These are phyloP conservation scores for Dasysyrphus albostriatus DNA, from an alignment of 2,888 invertebrate genomes.

Conservation along the genomic window DNA sequence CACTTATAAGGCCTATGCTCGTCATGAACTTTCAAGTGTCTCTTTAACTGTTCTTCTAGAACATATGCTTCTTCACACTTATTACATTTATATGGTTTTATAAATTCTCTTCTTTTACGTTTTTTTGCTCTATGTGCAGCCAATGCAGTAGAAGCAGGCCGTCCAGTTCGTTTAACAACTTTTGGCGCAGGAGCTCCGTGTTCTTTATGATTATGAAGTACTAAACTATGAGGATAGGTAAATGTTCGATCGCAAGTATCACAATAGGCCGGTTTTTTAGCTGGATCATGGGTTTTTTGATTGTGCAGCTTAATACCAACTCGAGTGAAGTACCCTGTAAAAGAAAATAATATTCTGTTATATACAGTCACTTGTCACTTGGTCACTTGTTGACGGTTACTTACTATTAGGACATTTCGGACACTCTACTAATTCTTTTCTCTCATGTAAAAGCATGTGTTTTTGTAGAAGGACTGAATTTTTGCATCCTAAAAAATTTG, in stretches of 20 bases:
- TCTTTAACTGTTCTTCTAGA: slow-evolving; percentile 38
- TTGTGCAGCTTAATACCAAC: slow-evolving; percentile 20
- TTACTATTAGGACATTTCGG: slow-evolving; percentile 26
- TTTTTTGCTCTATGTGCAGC: slow-evolving; percentile 30
- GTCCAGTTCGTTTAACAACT: not conserved
- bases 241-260: slow-evolving; percentile 34
- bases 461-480: not conserved
- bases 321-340: slow-evolving; percentile 4
- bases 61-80: slow-evolving; percentile 49
- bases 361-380: not conserved
- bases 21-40: slow-evolving; percentile 47
- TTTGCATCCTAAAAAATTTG: slow-evolving; percentile 32
- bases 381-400: not conserved
- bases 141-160: not conserved
- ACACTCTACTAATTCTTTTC: not conserved
- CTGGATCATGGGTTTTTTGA: slow-evolving; percentile 34
- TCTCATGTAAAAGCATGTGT: slow-evolving; percentile 37
- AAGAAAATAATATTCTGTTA: not conserved
- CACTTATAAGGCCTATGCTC: slow-evolving; percentile 48
- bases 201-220: slow-evolving; percentile 43
- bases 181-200: slow-evolving; percentile 35
- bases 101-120: slow-evolving; percentile 1
- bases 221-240: slow-evolving; percentile 5
- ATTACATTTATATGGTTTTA: slow-evolving; percentile 54
- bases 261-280: slow-evolving; percentile 18